Evolutionary conservation across 2,797 vertebrate species (phyloP).

Genomic region (Diceros bicornis): DNA sequence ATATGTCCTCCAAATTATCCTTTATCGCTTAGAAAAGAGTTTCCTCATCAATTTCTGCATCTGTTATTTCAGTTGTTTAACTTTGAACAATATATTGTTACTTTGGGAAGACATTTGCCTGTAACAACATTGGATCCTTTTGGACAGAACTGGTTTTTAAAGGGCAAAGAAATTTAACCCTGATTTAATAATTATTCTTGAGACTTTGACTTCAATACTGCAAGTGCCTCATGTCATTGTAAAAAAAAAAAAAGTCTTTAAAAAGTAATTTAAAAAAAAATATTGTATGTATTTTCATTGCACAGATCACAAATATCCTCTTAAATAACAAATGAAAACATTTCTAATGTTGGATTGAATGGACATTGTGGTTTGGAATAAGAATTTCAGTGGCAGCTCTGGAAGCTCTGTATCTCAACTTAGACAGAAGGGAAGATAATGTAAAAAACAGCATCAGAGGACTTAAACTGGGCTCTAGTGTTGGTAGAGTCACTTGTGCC

Average conservation of each 20-base stretch:
- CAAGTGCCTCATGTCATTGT: neutral
- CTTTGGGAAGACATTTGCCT: slow-evolving; percentile 36
- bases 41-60: slow-evolving; percentile 38
- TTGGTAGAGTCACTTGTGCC: neutral
- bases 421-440: neutral
- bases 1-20: neutral
- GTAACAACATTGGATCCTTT: neutral
- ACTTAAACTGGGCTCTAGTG: neutral
- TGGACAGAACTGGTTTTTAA: neutral
- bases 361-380: slow-evolving; percentile 30
- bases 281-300: neutral
- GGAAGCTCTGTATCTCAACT: neutral
- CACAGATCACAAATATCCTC: neutral
- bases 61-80: slow-evolving; percentile 52
- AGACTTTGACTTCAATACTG: neutral
- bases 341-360: neutral
- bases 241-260: neutral
- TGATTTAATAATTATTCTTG: slow-evolving; percentile 39
- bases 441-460: neutral
- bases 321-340: slow-evolving; percentile 44
- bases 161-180: neutral
- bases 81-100: slow-evolving; percentile 25
- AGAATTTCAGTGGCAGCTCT: neutral
- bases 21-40: slow-evolving; percentile 9
- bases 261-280: slow-evolving; percentile 13